Evolutionary conservation across 2,113 vertebrate species (phyloP).

Genomic region (Gnathonemus longibarbis): DNA sequence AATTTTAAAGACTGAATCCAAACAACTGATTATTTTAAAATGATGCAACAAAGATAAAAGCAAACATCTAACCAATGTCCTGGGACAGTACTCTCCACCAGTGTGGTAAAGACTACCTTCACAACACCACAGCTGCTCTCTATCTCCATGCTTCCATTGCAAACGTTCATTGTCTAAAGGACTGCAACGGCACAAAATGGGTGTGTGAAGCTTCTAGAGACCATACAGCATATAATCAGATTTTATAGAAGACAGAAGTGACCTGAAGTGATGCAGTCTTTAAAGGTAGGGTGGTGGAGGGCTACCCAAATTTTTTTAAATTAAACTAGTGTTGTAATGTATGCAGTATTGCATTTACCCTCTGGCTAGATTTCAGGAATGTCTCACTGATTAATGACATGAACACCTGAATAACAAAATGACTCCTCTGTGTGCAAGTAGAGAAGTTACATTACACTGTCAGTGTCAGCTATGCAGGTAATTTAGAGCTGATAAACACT

Average conservation of each 20-base stretch:
- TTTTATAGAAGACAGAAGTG: neutral
- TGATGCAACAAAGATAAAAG: neutral
- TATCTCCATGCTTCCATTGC: neutral
- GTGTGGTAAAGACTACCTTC: neutral
- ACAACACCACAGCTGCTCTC: neutral
- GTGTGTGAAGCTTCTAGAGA: neutral
- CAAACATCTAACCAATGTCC: neutral
- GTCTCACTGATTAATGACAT: neutral
- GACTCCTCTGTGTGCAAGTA: neutral
- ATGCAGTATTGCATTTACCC: neutral
- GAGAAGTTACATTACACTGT: neutral
- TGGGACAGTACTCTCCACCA: neutral
- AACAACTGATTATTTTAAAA: neutral
- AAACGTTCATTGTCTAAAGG: neutral
- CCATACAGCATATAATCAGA: neutral
- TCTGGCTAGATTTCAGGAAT: neutral
- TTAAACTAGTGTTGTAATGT: neutral
- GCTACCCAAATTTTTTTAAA: neutral
- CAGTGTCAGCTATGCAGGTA: neutral
- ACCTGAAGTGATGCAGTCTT: neutral
- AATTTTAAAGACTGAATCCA: constrained; percentile 10
- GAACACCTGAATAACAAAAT: neutral
- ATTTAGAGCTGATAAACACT: neutral
- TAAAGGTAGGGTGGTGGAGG: neutral
- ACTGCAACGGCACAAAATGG: neutral